phyloP scores from a whole-genome alignment of 2,113 vertebrate genomes.

The Amblyopsis rosae region DNA sequence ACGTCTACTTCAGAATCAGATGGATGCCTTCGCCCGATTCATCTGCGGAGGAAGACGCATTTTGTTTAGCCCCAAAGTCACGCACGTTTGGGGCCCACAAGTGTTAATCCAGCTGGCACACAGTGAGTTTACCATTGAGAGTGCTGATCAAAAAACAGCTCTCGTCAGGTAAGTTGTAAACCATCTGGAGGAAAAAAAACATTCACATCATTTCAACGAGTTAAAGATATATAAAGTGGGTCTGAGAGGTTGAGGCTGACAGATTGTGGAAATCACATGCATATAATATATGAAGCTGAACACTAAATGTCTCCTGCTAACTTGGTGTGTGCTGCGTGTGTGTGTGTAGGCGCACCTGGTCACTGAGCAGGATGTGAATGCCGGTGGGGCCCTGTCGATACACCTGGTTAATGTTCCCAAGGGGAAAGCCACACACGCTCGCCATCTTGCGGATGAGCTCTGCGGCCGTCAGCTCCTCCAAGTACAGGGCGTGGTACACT shows the following conservation, averaged over 20 bases:
- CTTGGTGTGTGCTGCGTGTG: neutral
- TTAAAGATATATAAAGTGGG: neutral
- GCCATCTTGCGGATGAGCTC: conserved; percentile 92
- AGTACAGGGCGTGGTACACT: conserved; percentile 95
- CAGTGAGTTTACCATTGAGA: conserved; percentile 83
- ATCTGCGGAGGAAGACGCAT: conserved; percentile 70
- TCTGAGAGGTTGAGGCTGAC: neutral
- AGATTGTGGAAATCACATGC: conserved; percentile 30
- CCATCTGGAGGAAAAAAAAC: conserved; percentile 80
- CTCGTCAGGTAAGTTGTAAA: conserved; percentile 96
- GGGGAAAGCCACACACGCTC: conserved; percentile 86
- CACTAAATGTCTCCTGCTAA: neutral
- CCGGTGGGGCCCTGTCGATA: conserved; percentile 94
- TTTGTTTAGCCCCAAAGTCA: conserved; percentile 5
- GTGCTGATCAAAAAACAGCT: conserved; percentile 94
- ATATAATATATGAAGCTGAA: conserved; percentile 17
- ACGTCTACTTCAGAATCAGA: conserved; percentile 91
- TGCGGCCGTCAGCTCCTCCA: conserved; percentile 91
- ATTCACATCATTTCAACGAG: neutral
- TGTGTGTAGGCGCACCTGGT: conserved; percentile 79
- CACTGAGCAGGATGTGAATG: conserved; percentile 91
- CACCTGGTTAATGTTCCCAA: conserved; percentile 90
- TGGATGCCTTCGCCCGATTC: conserved; percentile 92
- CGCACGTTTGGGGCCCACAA: neutral
- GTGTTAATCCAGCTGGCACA: neutral